Evolutionary conservation across 2,888 invertebrate genomes (phyloP).

Genomic region (Iphiclides podalirius): DNA sequence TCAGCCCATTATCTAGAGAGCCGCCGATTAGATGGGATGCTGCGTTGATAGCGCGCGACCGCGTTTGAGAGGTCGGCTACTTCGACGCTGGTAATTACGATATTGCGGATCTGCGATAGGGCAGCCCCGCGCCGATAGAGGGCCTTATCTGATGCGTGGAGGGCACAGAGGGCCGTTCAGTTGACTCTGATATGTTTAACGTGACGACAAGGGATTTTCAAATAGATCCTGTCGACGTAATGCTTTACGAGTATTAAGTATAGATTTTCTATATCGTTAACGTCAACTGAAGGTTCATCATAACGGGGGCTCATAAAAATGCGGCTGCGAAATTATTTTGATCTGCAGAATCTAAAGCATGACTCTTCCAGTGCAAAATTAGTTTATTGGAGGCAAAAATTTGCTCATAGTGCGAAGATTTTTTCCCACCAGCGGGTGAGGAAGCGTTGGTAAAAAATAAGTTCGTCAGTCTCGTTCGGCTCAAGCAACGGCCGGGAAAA

Average conservation of each 20-base stretch:
- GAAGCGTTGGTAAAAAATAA: too few relatives aligned
- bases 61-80: slow-evolving; percentile 16
- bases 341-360: too few relatives aligned
- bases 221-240: not conserved
- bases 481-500: not conserved
- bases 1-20: slow-evolving; percentile 29
- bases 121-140: slow-evolving; percentile 6
- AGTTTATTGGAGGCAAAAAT: too few relatives aligned
- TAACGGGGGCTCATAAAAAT: too few relatives aligned
- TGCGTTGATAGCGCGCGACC: slow-evolving; percentile 18
- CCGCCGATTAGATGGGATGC: slow-evolving; percentile 27
- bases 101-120: slow-evolving; percentile 27
- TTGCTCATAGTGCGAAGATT: too few relatives aligned
- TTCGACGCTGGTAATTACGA: slow-evolving; percentile 32
- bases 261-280: too few relatives aligned
- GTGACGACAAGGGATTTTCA: not conserved
- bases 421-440: too few relatives aligned
- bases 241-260: not conserved
- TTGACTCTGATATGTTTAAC: not conserved
- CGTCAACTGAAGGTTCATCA: too few relatives aligned
- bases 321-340: too few relatives aligned
- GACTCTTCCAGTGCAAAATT: too few relatives aligned
- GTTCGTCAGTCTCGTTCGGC: too few relatives aligned
- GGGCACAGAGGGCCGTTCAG: not conserved
- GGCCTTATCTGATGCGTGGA: slow-evolving; percentile 5